Evolutionary conservation across 2,113 vertebrate genomes (phyloP).

Genomic region (Entelurus aequoreus): DNA sequence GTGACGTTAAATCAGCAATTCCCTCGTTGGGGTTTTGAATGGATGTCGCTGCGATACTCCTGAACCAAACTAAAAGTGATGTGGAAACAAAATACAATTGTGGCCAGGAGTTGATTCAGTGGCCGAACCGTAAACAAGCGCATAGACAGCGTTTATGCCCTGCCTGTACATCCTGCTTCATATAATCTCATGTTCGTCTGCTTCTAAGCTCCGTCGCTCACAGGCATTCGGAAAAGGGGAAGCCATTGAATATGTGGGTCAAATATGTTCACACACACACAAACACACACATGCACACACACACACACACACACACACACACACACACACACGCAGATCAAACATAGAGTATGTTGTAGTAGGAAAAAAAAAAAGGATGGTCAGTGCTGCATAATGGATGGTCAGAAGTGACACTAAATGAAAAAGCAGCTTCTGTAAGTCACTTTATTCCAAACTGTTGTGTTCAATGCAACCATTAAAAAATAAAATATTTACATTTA

Average conservation of each 20-base stretch:
- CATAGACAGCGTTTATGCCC: no score
- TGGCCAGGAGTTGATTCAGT: no score
- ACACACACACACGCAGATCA: neutral
- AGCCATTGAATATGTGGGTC: constrained; percentile 44
- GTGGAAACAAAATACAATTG: no score
- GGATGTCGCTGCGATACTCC: no score
- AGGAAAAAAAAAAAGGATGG: neutral
- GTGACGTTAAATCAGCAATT: no score
- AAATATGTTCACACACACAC: constrained; percentile 32
- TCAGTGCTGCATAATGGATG: constrained; percentile 22
- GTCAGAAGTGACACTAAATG: neutral
- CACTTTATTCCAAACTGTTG: neutral
- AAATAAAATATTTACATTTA: no score
- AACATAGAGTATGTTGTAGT: neutral
- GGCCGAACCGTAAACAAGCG: no score
- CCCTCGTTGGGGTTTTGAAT: no score
- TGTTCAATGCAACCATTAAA: no score
- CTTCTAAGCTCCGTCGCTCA: constrained; percentile 33
- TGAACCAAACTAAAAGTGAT: no score
- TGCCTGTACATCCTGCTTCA: constrained; percentile 12
- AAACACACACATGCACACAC: neutral
- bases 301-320: no score
- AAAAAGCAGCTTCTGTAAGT: neutral
- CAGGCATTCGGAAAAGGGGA: constrained; percentile 4
- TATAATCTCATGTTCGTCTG: constrained; percentile 49